Evolutionary conservation across 2,113 vertebrate genomes (phyloP).

Genomic region (Procavia capensis): DNA sequence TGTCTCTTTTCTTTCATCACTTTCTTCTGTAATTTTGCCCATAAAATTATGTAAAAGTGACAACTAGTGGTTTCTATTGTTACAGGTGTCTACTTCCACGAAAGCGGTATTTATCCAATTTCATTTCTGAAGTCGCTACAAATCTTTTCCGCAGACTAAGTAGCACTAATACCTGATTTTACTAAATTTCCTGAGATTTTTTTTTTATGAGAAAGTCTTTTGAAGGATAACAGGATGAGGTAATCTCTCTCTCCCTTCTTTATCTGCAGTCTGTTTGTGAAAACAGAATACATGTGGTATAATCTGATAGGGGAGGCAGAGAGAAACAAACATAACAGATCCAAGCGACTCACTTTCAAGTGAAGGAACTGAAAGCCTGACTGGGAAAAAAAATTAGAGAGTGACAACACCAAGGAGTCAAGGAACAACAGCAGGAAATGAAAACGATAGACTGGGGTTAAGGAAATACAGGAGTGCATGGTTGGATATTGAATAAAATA

Average conservation of each 20-base stretch:
- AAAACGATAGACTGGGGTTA: neutral
- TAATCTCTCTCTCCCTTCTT: neutral
- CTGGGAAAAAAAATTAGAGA: neutral
- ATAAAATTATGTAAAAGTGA: neutral
- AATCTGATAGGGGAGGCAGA: neutral
- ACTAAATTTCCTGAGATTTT: neutral
- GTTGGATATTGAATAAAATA: neutral
- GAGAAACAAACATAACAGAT: neutral
- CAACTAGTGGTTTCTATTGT: neutral
- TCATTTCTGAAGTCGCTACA: neutral
- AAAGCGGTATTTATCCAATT: neutral
- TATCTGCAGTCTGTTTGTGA: neutral
- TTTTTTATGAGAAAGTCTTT: neutral
- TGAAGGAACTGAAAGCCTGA: neutral
- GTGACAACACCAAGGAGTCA: neutral
- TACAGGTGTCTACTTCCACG: no score
- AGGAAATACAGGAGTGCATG: neutral
- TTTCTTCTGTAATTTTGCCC: neutral
- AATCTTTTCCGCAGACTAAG: neutral
- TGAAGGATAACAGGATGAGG: neutral
- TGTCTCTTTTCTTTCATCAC: neutral
- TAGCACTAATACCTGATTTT: neutral
- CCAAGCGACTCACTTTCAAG: neutral
- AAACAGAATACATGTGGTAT: neutral
- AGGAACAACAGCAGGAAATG: neutral